Evolutionary conservation across 2,888 invertebrate species (phyloP).

Genomic region (Melanargia galathea): DNA sequence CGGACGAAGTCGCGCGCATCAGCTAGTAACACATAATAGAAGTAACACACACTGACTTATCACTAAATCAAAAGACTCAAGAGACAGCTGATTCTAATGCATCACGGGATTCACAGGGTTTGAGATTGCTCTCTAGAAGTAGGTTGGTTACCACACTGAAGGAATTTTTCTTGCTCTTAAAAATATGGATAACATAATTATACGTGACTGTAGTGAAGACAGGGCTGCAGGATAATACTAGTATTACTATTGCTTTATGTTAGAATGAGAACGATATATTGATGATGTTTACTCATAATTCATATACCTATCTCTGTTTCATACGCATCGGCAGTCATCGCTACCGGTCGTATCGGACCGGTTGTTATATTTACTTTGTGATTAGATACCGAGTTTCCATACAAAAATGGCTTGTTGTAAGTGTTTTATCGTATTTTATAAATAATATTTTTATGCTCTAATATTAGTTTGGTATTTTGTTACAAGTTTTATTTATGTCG

Average conservation of each 20-base stretch:
- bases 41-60: background rate
- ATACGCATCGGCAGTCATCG: constrained; percentile 23
- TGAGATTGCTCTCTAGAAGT: background rate
- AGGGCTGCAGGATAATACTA: background rate
- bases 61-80: background rate
- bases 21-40: background rate
- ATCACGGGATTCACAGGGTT: background rate
- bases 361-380: constrained; percentile 21
- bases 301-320: background rate
- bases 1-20: background rate
- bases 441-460: background rate
- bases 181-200: no score
- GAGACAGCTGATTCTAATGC: background rate
- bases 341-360: constrained; percentile 29
- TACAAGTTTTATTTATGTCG: no score
- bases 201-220: background rate
- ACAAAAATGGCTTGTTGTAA: constrained; percentile 64
- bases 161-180: background rate
- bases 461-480: no score
- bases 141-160: background rate
- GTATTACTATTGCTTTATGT: background rate
- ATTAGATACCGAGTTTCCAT: background rate
- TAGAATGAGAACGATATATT: constrained; percentile 8
- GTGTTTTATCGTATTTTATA: constrained; percentile 42
- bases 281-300: background rate